Conservation (phyloP, 1,140 invertebrate genomes). For the Bombus affinis region DNA sequence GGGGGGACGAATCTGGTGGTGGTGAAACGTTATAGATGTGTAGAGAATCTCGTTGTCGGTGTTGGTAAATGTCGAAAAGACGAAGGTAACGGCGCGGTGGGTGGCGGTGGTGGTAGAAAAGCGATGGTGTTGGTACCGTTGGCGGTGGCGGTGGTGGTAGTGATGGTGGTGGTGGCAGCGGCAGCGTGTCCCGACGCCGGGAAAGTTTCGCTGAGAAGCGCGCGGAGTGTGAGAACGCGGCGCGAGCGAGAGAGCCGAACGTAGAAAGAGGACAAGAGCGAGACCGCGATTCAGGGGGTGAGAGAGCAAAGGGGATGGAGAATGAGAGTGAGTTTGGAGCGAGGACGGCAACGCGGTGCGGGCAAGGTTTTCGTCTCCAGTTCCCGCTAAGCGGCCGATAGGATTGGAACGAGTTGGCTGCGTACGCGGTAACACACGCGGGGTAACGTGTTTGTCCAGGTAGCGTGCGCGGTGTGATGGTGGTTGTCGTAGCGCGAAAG, state of each 20-base stretch:
- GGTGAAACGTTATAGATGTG: conserved; percentile 50
- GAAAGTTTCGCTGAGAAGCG: conserved; percentile 75
- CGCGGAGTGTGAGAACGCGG: conserved; percentile 63
- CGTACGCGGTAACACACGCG: conserved; percentile 58
- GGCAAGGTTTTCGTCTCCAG: conserved; percentile 76
- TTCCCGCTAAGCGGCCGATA: conserved; percentile 81
- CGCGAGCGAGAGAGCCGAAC: conserved; percentile 47
- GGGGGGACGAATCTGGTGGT: conserved; percentile 48
- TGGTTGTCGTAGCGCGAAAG: conserved; percentile 49
- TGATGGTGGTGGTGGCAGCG: conserved; percentile 52
- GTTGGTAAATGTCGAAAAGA: conserved; percentile 60
- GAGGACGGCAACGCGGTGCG: conserved; percentile 70
- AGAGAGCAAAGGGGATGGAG: conserved; percentile 38
- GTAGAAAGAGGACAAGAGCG: conserved; percentile 59
- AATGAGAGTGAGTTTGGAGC: conserved; percentile 64
- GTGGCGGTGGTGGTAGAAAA: conserved; percentile 1
- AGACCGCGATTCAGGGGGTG: conserved; percentile 13
- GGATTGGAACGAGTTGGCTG: conserved; percentile 74
- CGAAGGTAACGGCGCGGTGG: conserved; percentile 51
- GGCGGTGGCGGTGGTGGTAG: conserved; percentile 7
- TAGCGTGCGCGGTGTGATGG: conserved; percentile 59
- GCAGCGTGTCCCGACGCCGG: conserved; percentile 72
- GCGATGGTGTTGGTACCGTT: conserved; percentile 54
- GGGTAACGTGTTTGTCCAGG: conserved; percentile 63
- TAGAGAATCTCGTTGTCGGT: conserved; percentile 54